A percentile compares a stretch with the other conserved stretches of the same genome.
These are phyloP conservation scores for Brachionus rubens DNA, from an alignment of 1,140 invertebrate species.

Conservation along the genomic window DNA sequence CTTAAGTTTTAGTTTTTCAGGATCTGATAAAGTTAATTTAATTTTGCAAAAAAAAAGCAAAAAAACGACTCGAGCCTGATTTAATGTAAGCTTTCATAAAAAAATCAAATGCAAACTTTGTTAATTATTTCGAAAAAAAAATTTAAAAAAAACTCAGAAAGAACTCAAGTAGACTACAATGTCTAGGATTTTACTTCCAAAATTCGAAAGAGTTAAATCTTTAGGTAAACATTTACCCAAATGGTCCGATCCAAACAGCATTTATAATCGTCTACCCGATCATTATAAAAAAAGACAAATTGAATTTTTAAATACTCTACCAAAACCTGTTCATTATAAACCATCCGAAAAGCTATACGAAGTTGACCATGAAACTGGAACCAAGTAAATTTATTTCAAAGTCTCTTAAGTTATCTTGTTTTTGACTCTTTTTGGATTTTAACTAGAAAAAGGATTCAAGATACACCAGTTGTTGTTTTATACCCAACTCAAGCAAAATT, in stretches of 20 bases:
- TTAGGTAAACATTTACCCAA: slow-evolving; percentile 24
- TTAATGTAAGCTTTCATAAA: too few relatives aligned
- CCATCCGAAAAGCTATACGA: slow-evolving; percentile 35
- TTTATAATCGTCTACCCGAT: slow-evolving; percentile 43
- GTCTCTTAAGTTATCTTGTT: not conserved
- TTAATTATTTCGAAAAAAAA: too few relatives aligned
- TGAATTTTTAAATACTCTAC: slow-evolving; percentile 35
- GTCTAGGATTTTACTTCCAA: slow-evolving; percentile 35
- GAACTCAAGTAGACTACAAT: too few relatives aligned
- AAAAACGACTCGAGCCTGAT: too few relatives aligned
- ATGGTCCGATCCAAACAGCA: slow-evolving; percentile 35
- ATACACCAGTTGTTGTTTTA: slow-evolving; percentile 67
- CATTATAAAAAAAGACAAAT: slow-evolving; percentile 41
- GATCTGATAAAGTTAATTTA: too few relatives aligned
- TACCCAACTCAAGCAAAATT: slow-evolving; percentile 75
- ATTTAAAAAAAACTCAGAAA: too few relatives aligned
- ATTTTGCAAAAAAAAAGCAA: too few relatives aligned
- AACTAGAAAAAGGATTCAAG: slow-evolving; percentile 12
- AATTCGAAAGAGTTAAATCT: slow-evolving; percentile 35
- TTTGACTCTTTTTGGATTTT: not conserved
- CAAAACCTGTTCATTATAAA: slow-evolving; percentile 42
- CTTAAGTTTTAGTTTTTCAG: too few relatives aligned
- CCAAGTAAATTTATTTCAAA: slow-evolving; percentile 4
- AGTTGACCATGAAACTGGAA: slow-evolving; percentile 41
- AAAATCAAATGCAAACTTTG: too few relatives aligned